Conservation (phyloP, 1,140 invertebrate genomes). For the Neotoxoptera formosana region DNA sequence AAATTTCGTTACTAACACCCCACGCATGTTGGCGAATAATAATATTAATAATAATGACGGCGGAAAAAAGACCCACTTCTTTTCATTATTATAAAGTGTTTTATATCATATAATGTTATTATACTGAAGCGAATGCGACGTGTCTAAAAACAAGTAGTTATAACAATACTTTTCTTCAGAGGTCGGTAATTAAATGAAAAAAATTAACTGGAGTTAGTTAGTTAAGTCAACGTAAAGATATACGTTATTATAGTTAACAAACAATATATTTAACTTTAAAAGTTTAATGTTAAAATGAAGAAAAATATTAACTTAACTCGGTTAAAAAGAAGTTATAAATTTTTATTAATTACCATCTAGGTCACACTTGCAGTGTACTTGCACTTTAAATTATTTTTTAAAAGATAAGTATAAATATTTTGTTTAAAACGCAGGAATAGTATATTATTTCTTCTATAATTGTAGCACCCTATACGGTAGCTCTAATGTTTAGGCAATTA, state of each 20-base stretch:
- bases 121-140: neutral
- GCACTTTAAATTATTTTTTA: no score
- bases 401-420: neutral
- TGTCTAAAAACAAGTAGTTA: neutral
- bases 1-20: neutral
- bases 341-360: no score
- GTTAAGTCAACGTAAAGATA: neutral
- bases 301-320: no score
- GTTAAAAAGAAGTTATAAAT: no score
- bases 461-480: neutral
- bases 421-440: neutral
- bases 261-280: neutral
- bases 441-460: neutral
- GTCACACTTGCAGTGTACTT: no score
- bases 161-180: neutral
- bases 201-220: neutral
- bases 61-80: neutral
- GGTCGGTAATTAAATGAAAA: neutral
- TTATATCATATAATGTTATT: neutral
- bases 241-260: neutral
- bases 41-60: neutral
- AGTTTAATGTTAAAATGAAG: neutral
- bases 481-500: neutral
- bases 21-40: neutral
- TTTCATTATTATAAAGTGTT: conserved; percentile 2